These are phyloP conservation scores for Notolepis coatsorum DNA, from an alignment of 2,797 vertebrate species.

Conservation along the genomic window DNA sequence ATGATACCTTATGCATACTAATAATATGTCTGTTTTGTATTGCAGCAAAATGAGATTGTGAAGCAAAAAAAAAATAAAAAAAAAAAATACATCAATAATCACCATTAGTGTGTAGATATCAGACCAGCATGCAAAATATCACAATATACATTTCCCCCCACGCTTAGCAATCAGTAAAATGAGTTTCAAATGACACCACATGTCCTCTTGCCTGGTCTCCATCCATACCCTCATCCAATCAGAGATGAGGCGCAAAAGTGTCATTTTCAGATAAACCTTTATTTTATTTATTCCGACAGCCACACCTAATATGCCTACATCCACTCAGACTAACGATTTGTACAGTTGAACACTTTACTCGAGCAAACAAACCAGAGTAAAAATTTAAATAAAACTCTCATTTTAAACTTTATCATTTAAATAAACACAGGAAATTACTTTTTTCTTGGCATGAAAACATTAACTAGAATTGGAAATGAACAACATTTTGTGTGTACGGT, in stretches of 20 bases:
- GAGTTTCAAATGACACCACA: no score
- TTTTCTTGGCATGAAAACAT: conserved; percentile 56
- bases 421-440: conserved; percentile 65
- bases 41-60: no score
- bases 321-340: conserved; percentile 73
- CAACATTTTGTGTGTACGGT: conserved; percentile 43
- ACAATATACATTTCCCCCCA: no score
- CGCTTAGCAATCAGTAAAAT: no score
- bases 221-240: conserved; percentile 1
- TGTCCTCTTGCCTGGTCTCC: no score
- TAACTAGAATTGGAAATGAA: conserved; percentile 72
- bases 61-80: no score
- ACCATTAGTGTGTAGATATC: no score
- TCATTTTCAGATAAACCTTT: conserved; percentile 74
- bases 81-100: no score
- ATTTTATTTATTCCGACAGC: conserved; percentile 84
- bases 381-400: conserved; percentile 64
- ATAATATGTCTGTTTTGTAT: no score
- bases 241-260: conserved; percentile 16
- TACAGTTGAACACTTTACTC: conserved; percentile 79
- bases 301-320: conserved; percentile 78
- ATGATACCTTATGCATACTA: no score
- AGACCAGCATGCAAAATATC: no score
- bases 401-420: conserved; percentile 51
- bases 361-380: conserved; percentile 48